Percentiles rank a stretch among this genome's conserved stretches.
These are phyloP conservation scores for Aphaenogaster rudis DNA, from an alignment of 1,140 invertebrate genomes.

Conservation along the genomic window DNA sequence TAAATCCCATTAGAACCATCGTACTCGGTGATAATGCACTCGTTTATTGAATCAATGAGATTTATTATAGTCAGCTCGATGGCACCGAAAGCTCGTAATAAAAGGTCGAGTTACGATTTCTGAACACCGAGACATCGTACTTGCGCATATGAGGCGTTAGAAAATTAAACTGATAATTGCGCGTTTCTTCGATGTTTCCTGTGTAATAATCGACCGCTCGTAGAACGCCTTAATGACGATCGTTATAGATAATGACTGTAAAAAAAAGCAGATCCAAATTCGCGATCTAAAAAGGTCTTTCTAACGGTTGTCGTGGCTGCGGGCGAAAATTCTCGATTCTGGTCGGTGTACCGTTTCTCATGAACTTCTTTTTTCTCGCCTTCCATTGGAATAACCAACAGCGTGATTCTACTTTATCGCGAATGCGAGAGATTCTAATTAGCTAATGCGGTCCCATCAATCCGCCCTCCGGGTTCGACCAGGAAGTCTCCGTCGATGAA, in stretches of 20 bases:
- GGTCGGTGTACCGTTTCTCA: constrained; percentile 27
- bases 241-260: constrained; percentile 58
- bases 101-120: constrained; percentile 24
- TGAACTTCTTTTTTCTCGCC: not conserved
- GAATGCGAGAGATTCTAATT: constrained; percentile 45
- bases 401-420: constrained; percentile 43
- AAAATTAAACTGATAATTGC: constrained; percentile 60
- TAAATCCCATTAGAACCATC: constrained; percentile 49
- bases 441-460: constrained; percentile 18
- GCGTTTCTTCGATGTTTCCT: constrained; percentile 24
- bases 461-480: constrained; percentile 25
- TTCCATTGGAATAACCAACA: constrained; percentile 33
- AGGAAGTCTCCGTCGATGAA: constrained; percentile 45
- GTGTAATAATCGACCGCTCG: constrained; percentile 43
- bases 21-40: constrained; percentile 30
- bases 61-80: constrained; percentile 19
- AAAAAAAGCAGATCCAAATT: constrained; percentile 56
- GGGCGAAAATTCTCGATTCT: constrained; percentile 56
- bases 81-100: not conserved
- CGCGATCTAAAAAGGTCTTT: constrained; percentile 53
- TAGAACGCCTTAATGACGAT: constrained; percentile 64
- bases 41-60: constrained; percentile 62
- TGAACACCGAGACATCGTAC: not conserved
- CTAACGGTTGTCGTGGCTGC: constrained; percentile 68
- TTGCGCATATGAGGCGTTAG: constrained; percentile 18